Conservation (phyloP, 53 echinoderm and acorn worm species). For the Zoroaster sp. region DNA sequence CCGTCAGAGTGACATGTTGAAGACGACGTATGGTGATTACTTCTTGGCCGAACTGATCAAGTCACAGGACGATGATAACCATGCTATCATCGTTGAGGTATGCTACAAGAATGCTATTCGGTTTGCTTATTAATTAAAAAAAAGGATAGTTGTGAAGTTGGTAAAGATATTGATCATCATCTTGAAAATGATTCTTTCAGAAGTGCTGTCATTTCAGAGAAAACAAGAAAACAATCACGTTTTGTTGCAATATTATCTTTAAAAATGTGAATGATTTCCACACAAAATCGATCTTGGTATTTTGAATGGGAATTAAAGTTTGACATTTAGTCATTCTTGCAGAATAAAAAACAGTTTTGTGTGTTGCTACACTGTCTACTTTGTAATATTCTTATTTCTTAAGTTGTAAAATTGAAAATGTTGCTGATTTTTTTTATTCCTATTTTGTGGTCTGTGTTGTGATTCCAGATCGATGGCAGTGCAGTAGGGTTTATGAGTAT, state of each 20-base stretch:
- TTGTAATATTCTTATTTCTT: neutral
- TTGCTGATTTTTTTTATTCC: neutral
- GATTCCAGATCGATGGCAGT: constrained; percentile 20
- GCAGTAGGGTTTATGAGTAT: constrained; percentile 98
- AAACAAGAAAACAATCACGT: neutral
- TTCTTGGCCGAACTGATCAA: constrained; percentile 97
- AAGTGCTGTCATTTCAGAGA: too few species aligned
- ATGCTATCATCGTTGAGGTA: constrained; percentile 94
- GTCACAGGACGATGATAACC: constrained; percentile 89
- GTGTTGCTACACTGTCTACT: too few species aligned
- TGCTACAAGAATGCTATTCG: neutral
- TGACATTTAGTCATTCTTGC: too few species aligned
- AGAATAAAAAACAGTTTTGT: too few species aligned
- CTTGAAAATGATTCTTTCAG: too few species aligned
- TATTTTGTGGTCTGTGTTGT: neutral
- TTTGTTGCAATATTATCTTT: neutral
- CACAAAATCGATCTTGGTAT: too few species aligned
- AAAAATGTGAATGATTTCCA: neutral
- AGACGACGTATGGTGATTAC: constrained; percentile 87
- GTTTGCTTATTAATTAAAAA: neutral
- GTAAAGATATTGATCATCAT: too few species aligned
- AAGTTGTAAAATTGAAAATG: neutral
- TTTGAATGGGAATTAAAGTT: too few species aligned
- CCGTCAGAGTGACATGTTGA: constrained; percentile 99
- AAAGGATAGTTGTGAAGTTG: neutral